Percentiles rank a stretch among this genome's conserved stretches.
These are phyloP conservation scores for Eilema griseolum DNA, from an alignment of 2,888 invertebrate species.

Conservation along the genomic window DNA sequence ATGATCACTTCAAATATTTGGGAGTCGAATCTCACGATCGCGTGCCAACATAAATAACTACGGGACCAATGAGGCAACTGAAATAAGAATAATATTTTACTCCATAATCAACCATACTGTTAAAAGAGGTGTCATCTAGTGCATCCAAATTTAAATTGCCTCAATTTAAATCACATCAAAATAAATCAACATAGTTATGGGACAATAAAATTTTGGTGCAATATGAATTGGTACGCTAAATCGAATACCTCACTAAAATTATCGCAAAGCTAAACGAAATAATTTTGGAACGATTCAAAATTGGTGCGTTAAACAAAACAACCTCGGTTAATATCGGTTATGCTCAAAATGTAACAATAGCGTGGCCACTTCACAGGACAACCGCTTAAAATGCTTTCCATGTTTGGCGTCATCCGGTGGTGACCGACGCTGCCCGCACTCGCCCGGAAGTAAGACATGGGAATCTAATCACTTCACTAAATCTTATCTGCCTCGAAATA, in stretches of 20 bases:
- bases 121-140: too few species aligned
- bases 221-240: not conserved
- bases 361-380: slow-evolving; percentile 67
- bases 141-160: too few species aligned
- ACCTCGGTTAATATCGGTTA: slow-evolving; percentile 28
- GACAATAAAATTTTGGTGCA: too few species aligned
- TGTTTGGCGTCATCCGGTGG: slow-evolving; percentile 80
- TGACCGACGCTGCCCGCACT: slow-evolving; percentile 59
- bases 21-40: too few species aligned
- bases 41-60: too few species aligned
- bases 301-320: not conserved
- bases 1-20: too few species aligned
- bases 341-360: slow-evolving; percentile 78
- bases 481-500: slow-evolving; percentile 69
- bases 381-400: slow-evolving; percentile 86
- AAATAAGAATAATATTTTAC: too few species aligned
- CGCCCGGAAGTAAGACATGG: slow-evolving; percentile 77
- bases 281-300: not conserved
- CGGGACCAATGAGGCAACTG: too few species aligned
- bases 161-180: too few species aligned
- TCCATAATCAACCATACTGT: too few species aligned
- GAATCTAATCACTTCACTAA: slow-evolving; percentile 70
- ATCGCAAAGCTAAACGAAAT: not conserved
- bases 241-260: not conserved
- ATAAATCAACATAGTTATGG: too few species aligned